Base-by-base conservation (phyloP, 2,113 vertebrate genomes). In the Solea senegalensis region DNA sequence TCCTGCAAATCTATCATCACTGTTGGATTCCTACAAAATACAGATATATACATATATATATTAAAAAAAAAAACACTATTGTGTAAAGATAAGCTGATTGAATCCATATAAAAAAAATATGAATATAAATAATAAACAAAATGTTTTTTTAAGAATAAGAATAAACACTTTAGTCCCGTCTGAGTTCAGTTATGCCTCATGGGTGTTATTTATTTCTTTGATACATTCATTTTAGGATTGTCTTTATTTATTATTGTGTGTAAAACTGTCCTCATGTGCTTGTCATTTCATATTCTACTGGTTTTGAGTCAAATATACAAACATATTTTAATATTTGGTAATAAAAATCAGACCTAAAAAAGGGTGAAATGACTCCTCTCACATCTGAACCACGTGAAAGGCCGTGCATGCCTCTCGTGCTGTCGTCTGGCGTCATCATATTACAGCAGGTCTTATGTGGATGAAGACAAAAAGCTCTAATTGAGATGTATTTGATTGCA, bases 401-500 rank as follows among this genome's bases (percentile, higher is more conserved):
- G 56, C 53, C 71, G 57, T n/a, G 11, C 62, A 60, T 5, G 49
- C 54, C 59, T 84, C 39, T 56, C 5, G 7, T 39, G 53, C 26
- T 34, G 26, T 60, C 61, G 26, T 46, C 54, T 72, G 41, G 4
- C 43, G 16, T 39, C 69, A 76, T 82, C 83, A 82, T 62, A 89
- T 81, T 65, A 41, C 78, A 84, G 64, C 65, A 81, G 77, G 57
- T 75, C 75, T 78, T 66, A 76, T 57, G 8, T 49, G 11, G 65
- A 81, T 9, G 53, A 56, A 56, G 63, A 80, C 34, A 34, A 6
- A 40, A 54, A 8, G 39, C 71, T 75, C 62, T 88, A 86, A 91
- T 88, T 89, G 89, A 89, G 89, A 88, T 48, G 73, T 85, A 86
- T 89, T 86, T 87, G 89, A 88, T 90, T 88, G 78, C 68, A 69